These are phyloP conservation scores for Xyrauchen texanus DNA, from an alignment of 2,113 vertebrate species.

Conservation along the genomic window DNA sequence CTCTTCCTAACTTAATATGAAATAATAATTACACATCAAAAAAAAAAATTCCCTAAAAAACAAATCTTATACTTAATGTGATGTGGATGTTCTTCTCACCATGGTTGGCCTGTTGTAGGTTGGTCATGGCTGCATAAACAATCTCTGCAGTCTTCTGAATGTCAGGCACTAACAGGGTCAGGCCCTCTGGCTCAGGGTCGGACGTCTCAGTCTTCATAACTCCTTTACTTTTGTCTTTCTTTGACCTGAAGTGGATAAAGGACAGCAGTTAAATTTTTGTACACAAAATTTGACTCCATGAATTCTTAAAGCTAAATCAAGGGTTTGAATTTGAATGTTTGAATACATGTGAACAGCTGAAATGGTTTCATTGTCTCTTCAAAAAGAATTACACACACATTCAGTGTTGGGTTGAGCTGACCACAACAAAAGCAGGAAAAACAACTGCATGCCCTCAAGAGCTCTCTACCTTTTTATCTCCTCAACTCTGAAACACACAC, in stretches of 20 bases:
- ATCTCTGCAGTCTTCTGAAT: constrained; percentile 98
- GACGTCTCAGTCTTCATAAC: constrained; percentile 88
- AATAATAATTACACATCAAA: no score
- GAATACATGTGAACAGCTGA: not conserved
- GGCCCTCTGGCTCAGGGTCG: constrained; percentile 94
- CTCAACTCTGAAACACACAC: not conserved
- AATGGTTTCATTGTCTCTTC: not conserved
- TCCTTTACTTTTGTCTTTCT: constrained; percentile 96
- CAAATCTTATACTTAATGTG: not conserved
- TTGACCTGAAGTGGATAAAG: constrained; percentile 79
- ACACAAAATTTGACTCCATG: no score
- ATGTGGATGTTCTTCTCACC: constrained; percentile 71
- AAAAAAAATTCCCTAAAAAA: no score
- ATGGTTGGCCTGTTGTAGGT: constrained; percentile 90
- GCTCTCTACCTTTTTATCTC: not conserved
- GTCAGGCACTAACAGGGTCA: constrained; percentile 94
- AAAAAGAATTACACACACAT: not conserved
- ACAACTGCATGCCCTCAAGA: not conserved
- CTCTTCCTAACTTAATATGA: no score
- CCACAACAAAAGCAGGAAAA: not conserved
- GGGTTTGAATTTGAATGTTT: not conserved
- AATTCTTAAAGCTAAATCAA: no score
- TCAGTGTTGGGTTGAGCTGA: not conserved
- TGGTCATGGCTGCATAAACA: constrained; percentile 90
- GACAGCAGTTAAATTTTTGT: no score